These are phyloP conservation scores for Heliconius aoede DNA, from an alignment of 2,888 invertebrate genomes.

Conservation along the genomic window DNA sequence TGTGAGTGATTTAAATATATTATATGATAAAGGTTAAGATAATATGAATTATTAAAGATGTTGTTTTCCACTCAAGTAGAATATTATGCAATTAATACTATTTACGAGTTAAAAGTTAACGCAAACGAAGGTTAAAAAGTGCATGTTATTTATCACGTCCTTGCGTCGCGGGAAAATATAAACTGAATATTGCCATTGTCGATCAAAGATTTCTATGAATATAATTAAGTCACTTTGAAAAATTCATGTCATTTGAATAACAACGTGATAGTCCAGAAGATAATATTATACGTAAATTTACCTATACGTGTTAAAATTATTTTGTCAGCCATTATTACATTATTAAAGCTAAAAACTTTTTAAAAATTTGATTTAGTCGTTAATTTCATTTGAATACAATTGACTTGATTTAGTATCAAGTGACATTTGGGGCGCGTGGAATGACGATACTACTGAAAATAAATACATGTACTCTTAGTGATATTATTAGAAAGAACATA, in stretches of 20 bases:
- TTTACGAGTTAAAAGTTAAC: constrained; percentile 8
- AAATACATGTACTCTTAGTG: no score
- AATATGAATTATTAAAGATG: not conserved
- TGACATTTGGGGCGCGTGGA: not conserved
- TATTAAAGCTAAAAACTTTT: not conserved
- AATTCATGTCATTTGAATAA: constrained; percentile 32
- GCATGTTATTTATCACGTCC: constrained; percentile 18
- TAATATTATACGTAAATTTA: not conserved
- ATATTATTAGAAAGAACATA: no score
- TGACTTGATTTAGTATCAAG: not conserved
- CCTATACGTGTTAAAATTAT: not conserved
- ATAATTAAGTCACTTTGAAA: constrained; percentile 27
- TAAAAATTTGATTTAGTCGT: not conserved
- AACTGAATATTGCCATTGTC: constrained; percentile 26
- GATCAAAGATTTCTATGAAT: constrained; percentile 36
- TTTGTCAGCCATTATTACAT: not conserved
- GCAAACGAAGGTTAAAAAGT: constrained; percentile 10
- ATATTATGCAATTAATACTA: not conserved
- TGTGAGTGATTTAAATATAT: not conserved
- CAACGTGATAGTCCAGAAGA: constrained; percentile 12
- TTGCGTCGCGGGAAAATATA: constrained; percentile 33
- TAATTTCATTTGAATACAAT: not conserved
- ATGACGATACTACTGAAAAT: no score
- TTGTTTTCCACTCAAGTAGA: not conserved
- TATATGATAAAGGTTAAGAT: not conserved